A percentile compares a stretch with the other conserved stretches of the same genome.
phyloP scores from a whole-genome alignment of 2,113 vertebrate genomes.

The Tetraodon nigroviridis region DNA sequence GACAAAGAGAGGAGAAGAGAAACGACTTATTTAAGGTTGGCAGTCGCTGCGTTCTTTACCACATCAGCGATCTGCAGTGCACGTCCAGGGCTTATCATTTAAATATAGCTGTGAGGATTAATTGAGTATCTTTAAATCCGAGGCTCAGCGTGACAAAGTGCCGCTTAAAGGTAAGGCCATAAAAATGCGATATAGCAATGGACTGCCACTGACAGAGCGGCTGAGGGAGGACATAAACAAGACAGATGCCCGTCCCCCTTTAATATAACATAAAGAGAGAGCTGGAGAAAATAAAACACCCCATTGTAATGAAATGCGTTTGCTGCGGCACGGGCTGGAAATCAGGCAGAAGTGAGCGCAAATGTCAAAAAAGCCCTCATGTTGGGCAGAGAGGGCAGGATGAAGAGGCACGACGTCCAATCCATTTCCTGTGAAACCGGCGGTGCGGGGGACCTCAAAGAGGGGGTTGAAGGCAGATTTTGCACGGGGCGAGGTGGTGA shows the following conservation, averaged over 20 bases:
- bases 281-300: slow-evolving; percentile 67
- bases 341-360: slow-evolving; percentile 66
- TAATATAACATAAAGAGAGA: slow-evolving; percentile 73
- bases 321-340: slow-evolving; percentile 63
- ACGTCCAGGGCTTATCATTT: slow-evolving; percentile 28
- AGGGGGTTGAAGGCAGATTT: slow-evolving; percentile 68
- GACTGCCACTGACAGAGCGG: slow-evolving; percentile 68
- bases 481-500: slow-evolving; percentile 61
- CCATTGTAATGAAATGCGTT: slow-evolving; percentile 75
- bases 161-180: slow-evolving; percentile 62
- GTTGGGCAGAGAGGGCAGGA: slow-evolving; percentile 63
- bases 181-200: slow-evolving; percentile 72
- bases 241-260: slow-evolving; percentile 69
- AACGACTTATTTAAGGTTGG: not conserved
- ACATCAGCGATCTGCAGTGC: slow-evolving; percentile 4
- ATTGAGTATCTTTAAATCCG: slow-evolving; percentile 61
- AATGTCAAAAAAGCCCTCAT: slow-evolving; percentile 68
- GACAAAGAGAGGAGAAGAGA: not conserved
- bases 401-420: slow-evolving; percentile 70
- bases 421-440: slow-evolving; percentile 73
- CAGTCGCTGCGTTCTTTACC: not conserved
- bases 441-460: slow-evolving; percentile 67
- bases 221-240: slow-evolving; percentile 70
- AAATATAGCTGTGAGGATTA: slow-evolving; percentile 55
- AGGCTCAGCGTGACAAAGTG: slow-evolving; percentile 57